Evolutionary conservation across 23 tunicate genomes (phyloP).

Genomic region (Clavelina lepadiformis): DNA sequence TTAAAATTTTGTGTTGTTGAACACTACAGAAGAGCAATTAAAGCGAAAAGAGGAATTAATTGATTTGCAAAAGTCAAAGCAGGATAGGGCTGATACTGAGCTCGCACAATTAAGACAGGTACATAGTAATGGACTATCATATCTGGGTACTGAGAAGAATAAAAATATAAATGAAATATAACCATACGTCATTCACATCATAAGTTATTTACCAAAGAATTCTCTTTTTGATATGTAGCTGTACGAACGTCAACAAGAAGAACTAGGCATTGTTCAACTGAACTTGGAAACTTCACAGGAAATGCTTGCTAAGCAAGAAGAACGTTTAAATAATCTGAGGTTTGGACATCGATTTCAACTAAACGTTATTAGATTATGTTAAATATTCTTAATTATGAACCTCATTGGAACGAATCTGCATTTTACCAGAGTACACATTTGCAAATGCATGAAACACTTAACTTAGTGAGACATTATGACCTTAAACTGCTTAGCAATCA

Average conservation of each 20-base stretch:
- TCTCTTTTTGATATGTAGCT: conserved; percentile 28
- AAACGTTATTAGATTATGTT: neutral
- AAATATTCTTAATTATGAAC: neutral
- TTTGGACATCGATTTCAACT: neutral
- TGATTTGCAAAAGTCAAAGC: conserved; percentile 56
- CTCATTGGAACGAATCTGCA: too few relatives aligned
- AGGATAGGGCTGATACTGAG: conserved; percentile 62
- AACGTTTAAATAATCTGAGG: conserved; percentile 42
- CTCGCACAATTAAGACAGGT: conserved; percentile 49
- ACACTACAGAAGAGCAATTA: conserved; percentile 68
- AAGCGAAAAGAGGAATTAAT: conserved; percentile 71
- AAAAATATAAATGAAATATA: neutral
- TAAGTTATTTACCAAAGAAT: neutral
- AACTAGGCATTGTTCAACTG: conserved; percentile 34
- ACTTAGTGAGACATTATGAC: too few relatives aligned
- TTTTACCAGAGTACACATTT: too few relatives aligned
- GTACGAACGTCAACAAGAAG: conserved; percentile 77
- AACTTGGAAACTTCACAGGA: conserved; percentile 48
- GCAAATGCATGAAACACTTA: too few relatives aligned
- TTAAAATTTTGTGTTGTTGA: too few relatives aligned
- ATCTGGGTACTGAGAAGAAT: too few relatives aligned
- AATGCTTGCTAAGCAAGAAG: conserved; percentile 64
- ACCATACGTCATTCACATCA: neutral
- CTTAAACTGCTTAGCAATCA: too few relatives aligned
- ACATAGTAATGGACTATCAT: neutral